phyloP scores from a whole-genome alignment of 2,888 invertebrate genomes.

The Apamea monoglypha region DNA sequence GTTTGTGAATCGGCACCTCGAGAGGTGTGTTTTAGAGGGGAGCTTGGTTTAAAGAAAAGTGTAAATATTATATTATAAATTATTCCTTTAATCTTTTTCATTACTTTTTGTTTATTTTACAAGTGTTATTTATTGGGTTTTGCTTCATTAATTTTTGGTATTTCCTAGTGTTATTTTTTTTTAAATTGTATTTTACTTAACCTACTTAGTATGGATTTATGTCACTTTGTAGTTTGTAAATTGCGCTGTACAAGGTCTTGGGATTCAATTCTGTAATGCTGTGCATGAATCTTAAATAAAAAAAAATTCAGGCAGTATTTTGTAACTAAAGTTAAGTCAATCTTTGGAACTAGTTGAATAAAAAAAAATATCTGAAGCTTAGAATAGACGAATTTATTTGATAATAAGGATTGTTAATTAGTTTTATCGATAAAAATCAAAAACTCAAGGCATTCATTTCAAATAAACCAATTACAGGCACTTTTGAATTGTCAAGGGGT shows the following conservation, averaged over 20 bases:
- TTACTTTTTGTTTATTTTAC: too few species aligned
- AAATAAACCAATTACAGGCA: neutral
- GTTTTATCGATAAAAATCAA: neutral
- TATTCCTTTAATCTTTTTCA: too few species aligned
- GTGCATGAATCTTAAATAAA: too few species aligned
- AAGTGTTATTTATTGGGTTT: too few species aligned
- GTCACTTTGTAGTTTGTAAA: too few species aligned
- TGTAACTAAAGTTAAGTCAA: constrained; percentile 9
- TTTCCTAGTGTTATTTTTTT: too few species aligned
- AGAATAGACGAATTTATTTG: neutral
- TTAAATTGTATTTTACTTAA: too few species aligned
- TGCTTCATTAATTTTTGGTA: too few species aligned
- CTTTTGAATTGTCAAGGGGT: neutral
- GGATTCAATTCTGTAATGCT: too few species aligned
- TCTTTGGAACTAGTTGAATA: neutral
- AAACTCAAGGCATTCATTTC: neutral
- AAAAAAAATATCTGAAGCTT: neutral
- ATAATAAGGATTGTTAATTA: neutral
- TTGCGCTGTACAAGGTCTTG: too few species aligned
- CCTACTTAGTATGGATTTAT: too few species aligned
- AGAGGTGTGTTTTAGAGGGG: constrained; percentile 52
- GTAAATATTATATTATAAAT: too few species aligned
- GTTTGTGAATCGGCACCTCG: constrained; percentile 58
- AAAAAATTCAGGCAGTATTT: constrained; percentile 8
- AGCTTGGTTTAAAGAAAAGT: constrained; percentile 22